Conservation (phyloP, 1,140 invertebrate species). For the Cotesia chilonis region DNA sequence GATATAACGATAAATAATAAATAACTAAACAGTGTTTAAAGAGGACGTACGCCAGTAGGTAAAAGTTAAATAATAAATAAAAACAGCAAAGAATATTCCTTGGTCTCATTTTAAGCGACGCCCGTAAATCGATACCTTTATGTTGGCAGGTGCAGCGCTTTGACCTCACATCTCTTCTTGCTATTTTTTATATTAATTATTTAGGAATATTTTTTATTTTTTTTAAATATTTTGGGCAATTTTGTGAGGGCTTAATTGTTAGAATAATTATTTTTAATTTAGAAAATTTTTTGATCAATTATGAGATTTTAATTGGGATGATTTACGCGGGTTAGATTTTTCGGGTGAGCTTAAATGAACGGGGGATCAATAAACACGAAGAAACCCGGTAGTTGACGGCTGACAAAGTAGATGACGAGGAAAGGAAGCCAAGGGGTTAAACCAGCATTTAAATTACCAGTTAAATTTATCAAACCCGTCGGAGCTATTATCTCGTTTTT, state of each 20-base stretch:
- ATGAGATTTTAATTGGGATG: not conserved
- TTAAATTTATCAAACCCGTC: conserved; percentile 20
- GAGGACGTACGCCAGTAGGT: not conserved
- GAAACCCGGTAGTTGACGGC: conserved; percentile 6
- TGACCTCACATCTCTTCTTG: conserved; percentile 24
- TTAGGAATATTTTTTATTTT: too few relatives aligned
- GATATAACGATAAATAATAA: not conserved
- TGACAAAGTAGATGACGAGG: conserved; percentile 2
- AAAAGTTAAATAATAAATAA: too few relatives aligned
- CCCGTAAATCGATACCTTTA: conserved; percentile 61
- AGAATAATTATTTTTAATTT: too few relatives aligned
- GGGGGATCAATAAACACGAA: conserved; percentile 18
- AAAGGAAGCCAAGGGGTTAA: not conserved
- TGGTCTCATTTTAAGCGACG: not conserved
- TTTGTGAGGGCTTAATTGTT: not conserved
- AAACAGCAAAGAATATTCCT: too few relatives aligned
- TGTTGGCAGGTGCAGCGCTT: conserved; percentile 56
- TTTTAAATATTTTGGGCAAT: too few relatives aligned
- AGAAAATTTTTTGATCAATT: not conserved
- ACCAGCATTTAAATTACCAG: conserved; percentile 14
- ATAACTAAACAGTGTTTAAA: not conserved
- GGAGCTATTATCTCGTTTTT: not conserved
- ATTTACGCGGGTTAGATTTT: not conserved
- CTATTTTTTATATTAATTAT: not conserved
- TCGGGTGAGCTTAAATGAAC: not conserved